These are phyloP conservation scores for Cydia strobilella DNA, from an alignment of 1,140 invertebrate genomes.

Conservation along the genomic window DNA sequence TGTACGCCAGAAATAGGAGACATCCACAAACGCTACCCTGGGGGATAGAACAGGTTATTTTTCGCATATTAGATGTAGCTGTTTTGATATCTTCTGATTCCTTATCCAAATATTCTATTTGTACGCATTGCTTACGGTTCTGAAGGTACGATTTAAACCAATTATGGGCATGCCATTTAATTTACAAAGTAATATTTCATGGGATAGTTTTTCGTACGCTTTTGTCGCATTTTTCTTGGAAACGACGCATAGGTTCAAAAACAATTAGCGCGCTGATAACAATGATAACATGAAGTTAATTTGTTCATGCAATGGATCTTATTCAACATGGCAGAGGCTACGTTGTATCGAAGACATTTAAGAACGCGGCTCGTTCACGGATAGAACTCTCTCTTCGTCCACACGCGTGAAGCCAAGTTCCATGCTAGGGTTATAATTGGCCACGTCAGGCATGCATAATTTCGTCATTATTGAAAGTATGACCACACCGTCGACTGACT, in stretches of 20 bases:
- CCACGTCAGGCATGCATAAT: conserved; percentile 30
- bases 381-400: conserved; percentile 31
- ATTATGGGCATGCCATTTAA: too few species aligned
- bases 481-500: conserved; percentile 21
- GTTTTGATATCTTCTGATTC: too few species aligned
- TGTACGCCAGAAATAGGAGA: too few species aligned
- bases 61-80: too few species aligned
- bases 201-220: conserved; percentile 21
- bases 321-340: neutral
- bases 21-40: too few species aligned
- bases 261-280: neutral
- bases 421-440: conserved; percentile 32
- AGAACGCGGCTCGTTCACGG: conserved; percentile 11
- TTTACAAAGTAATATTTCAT: conserved; percentile 4
- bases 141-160: too few species aligned
- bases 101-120: too few species aligned
- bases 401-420: conserved; percentile 24
- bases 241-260: too few species aligned
- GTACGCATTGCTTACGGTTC: too few species aligned
- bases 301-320: neutral
- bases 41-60: too few species aligned
- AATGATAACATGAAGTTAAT: neutral
- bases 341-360: conserved; percentile 6
- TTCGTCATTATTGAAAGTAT: conserved; percentile 32
- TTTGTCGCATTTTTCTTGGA: neutral